Evolutionary conservation across 2,888 invertebrate species (phyloP).

Genomic region (Ephialtes manifestator): DNA sequence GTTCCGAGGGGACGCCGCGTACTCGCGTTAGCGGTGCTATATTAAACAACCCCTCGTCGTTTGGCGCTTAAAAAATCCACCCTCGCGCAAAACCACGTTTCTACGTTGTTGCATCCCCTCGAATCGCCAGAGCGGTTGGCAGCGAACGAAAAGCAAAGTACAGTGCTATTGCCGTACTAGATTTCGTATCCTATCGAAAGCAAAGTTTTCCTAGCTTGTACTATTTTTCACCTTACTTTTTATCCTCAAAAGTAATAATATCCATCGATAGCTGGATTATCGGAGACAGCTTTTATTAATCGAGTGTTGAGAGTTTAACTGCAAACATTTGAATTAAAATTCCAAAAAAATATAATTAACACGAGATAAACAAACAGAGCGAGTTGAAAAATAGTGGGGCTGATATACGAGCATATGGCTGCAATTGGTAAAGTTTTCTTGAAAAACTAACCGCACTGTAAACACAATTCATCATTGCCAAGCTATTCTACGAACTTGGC

Average conservation of each 20-base stretch:
- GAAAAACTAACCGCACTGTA: constrained; percentile 2
- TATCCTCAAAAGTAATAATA: not conserved
- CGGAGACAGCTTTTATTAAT: not conserved
- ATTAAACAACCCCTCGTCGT: constrained; percentile 46
- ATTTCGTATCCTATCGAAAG: not conserved
- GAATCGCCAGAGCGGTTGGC: not conserved
- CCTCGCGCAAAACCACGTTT: constrained; percentile 39
- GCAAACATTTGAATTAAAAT: not conserved
- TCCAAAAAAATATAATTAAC: not conserved
- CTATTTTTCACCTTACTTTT: not conserved
- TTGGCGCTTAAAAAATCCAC: constrained; percentile 58
- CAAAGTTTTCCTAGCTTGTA: not conserved
- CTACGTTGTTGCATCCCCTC: constrained; percentile 30
- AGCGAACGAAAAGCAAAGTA: constrained; percentile 26
- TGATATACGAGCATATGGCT: not conserved
- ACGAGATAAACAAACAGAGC: not conserved
- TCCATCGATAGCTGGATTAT: not conserved
- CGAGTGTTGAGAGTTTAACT: not conserved
- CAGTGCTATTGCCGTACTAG: not conserved
- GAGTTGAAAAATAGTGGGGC: too few relatives aligned
- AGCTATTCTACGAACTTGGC: not conserved
- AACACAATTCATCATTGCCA: not conserved
- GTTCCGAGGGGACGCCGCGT: constrained; percentile 4
- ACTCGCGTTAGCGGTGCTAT: constrained; percentile 31
- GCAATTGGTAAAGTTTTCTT: constrained; percentile 35